Base-by-base conservation (phyloP, 2,113 vertebrate genomes). In the Dipodomys merriami region DNA sequence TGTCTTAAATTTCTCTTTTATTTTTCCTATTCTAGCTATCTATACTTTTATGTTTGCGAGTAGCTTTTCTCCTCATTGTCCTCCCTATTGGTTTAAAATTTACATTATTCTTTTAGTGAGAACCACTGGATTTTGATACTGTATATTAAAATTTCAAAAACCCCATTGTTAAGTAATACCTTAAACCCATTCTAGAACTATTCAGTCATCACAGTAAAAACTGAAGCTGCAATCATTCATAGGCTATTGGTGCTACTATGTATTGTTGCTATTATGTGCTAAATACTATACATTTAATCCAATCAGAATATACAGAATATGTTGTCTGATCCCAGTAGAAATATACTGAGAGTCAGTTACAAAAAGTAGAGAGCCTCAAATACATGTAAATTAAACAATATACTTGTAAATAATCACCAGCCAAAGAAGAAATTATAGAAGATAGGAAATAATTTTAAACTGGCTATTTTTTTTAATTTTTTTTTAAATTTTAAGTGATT, bases 401-500 rank as follows among this genome's bases (percentile, higher is more conserved):
- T 22, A 67, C 33, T 44, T 93, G 71, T 18, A 39, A 79, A 64
- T 39, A 88, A 91, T 53, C 23, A 44, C 4, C 13, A 44, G 49
- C 79, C 74, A 91, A 92, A 84, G 33, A 80, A 86, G 67, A 83
- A 91, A 88, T 90, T n/a, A 35, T 19, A 91, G 76, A 4, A 79
- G 62, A 81, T 73, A 90, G 62, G 29, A 90, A 92, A 90, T 62
- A 69, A 79, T 85, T 81, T 46, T 83, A 22, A 77, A 88, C 15
- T 10, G n/a, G 81, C 53, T 64, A 92, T 33, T 22, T 90, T n/a
- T n/a, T n/a, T n/a, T n/a, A n/a, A n/a, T n/a, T n/a, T n/a, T n/a
- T n/a, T n/a, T n/a, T n/a, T n/a, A n/a, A 96, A 97, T 98, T 95
- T 98, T 96, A 98, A 98, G 98, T 96, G 74, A 97, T 98, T 98